Conservation (phyloP, 2,888 invertebrate species). For the Cremastinae sp. region DNA sequence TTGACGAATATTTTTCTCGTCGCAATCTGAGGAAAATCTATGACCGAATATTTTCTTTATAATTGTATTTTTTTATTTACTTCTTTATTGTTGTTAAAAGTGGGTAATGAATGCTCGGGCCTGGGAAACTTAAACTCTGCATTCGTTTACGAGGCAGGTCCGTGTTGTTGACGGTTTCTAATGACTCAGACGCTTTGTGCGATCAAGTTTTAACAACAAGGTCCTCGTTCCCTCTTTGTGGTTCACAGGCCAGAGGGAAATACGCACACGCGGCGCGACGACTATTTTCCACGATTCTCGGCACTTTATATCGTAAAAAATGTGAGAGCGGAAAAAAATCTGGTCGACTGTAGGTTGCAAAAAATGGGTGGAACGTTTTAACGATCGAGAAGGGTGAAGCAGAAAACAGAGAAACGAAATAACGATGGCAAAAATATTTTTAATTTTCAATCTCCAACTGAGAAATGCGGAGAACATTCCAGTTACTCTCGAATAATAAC, state of each 20-base stretch:
- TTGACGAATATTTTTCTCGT: too few relatives aligned
- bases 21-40: too few relatives aligned
- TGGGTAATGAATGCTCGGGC: slow-evolving; percentile 24
- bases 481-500: not conserved
- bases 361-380: too few relatives aligned
- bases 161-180: slow-evolving; percentile 34
- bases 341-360: too few relatives aligned
- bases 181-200: slow-evolving; percentile 26
- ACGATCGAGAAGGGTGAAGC: not conserved
- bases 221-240: not conserved
- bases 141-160: slow-evolving; percentile 45
- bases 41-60: too few relatives aligned
- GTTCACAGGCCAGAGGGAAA: not conserved
- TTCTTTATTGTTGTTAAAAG: too few relatives aligned
- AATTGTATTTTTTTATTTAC: too few relatives aligned
- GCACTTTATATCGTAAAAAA: not conserved
- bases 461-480: not conserved
- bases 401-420: not conserved
- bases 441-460: not conserved
- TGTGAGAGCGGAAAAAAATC: too few relatives aligned
- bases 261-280: not conserved
- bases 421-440: too few relatives aligned
- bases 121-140: not conserved
- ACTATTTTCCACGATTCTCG: not conserved
- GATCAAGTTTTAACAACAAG: slow-evolving; percentile 45